These are phyloP conservation scores for Elephantulus edwardii DNA, from an alignment of 2,113 vertebrate genomes.

Conservation along the genomic window DNA sequence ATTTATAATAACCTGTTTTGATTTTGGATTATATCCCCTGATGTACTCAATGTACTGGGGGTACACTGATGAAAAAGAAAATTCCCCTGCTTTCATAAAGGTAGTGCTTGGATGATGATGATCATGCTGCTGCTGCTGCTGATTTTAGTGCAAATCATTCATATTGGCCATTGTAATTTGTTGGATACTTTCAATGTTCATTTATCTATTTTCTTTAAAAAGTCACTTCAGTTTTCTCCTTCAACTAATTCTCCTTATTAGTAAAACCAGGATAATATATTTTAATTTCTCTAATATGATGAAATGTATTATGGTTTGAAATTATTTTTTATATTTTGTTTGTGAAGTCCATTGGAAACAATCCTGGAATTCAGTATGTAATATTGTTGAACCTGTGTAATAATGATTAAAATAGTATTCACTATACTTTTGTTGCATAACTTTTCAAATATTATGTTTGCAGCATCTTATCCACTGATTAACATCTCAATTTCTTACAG, in stretches of 20 bases:
- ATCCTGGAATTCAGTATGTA: background rate
- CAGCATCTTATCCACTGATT: background rate
- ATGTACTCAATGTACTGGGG: no score
- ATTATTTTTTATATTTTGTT: background rate
- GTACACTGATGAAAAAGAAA: background rate
- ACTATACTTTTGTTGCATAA: background rate
- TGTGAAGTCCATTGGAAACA: background rate
- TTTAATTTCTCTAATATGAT: background rate
- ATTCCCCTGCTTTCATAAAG: background rate
- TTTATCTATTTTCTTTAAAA: slow-evolving; percentile 1
- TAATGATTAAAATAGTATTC: background rate
- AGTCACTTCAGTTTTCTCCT: background rate
- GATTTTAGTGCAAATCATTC: background rate
- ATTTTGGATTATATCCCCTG: background rate
- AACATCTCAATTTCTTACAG: background rate
- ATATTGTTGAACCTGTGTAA: background rate
- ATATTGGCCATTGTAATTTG: background rate
- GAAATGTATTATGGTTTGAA: background rate
- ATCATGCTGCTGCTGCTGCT: no score
- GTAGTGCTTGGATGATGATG: background rate
- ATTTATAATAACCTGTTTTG: background rate
- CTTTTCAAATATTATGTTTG: background rate
- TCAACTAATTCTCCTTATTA: background rate
- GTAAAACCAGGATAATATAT: background rate
- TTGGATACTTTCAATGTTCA: background rate